Conservation (phyloP, 2,797 vertebrate genomes). For the Ateles fusciceps region DNA sequence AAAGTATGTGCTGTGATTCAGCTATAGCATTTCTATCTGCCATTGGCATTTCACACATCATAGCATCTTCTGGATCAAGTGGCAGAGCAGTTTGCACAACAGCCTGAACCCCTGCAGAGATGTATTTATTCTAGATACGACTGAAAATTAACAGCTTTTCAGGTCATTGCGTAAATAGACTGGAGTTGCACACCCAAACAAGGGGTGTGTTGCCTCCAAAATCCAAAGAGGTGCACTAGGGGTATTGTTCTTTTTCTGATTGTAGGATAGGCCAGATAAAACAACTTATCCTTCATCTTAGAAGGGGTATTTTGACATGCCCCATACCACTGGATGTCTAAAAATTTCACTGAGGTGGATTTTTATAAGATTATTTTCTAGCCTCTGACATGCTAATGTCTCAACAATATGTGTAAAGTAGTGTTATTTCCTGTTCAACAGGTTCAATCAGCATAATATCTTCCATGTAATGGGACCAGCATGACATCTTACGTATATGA, state of each 20-base stretch:
- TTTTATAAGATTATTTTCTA: not conserved
- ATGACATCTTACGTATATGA: not conserved
- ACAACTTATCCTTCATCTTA: not conserved
- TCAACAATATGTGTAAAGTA: not conserved
- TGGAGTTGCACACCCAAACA: not conserved
- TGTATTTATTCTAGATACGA: not conserved
- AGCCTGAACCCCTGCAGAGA: not conserved
- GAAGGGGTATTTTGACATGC: not conserved
- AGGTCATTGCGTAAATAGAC: not conserved
- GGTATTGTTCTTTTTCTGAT: not conserved
- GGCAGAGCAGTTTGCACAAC: not conserved
- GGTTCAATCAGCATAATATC: not conserved
- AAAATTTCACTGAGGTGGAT: not conserved
- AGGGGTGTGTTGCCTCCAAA: not conserved
- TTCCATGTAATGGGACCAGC: not conserved
- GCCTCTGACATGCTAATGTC: not conserved
- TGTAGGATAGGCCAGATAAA: not conserved
- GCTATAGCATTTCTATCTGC: not conserved
- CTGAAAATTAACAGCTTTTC: not conserved
- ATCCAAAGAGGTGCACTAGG: not conserved
- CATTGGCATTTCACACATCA: not conserved
- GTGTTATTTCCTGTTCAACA: not conserved
- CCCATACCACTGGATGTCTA: not conserved
- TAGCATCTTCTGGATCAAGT: not conserved
- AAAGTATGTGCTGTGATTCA: not conserved